Evolutionary conservation across 2,113 vertebrate species (phyloP).

Genomic region (Ceuthmochares aereus): DNA sequence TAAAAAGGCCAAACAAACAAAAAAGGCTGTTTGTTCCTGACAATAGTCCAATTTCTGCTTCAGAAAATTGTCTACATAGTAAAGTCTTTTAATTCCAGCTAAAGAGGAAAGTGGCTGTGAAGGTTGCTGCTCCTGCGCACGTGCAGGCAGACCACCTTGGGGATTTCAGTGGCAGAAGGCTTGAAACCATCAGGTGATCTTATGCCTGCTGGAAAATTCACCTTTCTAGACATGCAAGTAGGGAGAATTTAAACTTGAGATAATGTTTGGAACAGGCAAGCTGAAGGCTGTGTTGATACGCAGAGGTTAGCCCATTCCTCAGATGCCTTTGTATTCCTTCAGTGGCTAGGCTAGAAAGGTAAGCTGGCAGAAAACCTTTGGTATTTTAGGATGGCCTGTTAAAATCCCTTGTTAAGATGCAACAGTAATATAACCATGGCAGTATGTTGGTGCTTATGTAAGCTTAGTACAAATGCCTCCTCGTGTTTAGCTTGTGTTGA

Average conservation of each 20-base stretch:
- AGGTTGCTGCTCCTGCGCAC: background rate
- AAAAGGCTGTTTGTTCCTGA: background rate
- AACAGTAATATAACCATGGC: background rate
- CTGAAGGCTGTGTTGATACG: background rate
- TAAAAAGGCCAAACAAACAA: background rate
- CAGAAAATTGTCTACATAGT: rapidly evolving
- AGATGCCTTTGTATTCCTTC: background rate
- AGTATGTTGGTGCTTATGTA: background rate
- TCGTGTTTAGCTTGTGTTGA: background rate
- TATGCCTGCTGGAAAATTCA: background rate
- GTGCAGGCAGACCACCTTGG: background rate
- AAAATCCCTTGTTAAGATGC: background rate
- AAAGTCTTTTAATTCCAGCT: background rate
- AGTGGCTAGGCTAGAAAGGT: background rate
- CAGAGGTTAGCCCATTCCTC: background rate
- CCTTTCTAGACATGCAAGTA: background rate
- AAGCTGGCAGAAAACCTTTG: background rate
- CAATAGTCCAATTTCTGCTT: background rate
- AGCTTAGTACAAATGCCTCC: background rate
- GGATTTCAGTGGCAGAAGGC: background rate
- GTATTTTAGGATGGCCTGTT: background rate
- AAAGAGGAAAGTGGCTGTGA: background rate
- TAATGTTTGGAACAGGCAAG: background rate
- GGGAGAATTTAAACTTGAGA: background rate
- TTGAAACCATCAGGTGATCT: background rate